These are phyloP conservation scores for Stenodera caucasica DNA, from an alignment of 2,888 invertebrate species.

Conservation along the genomic window DNA sequence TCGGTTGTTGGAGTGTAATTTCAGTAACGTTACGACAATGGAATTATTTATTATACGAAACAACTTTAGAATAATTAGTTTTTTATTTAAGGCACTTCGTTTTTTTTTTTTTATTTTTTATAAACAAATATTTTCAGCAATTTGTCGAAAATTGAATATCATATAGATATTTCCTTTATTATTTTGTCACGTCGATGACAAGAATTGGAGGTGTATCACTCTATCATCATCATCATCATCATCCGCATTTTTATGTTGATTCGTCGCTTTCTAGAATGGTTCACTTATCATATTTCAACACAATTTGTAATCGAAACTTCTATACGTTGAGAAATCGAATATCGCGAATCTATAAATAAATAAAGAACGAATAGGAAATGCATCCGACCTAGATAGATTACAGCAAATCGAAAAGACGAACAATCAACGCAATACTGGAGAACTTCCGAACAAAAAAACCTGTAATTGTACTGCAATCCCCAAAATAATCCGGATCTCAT, in stretches of 20 bases:
- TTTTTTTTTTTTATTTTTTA: no score
- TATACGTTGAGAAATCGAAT: not conserved
- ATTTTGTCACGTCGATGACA: not conserved
- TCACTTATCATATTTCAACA: not conserved
- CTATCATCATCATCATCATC: not conserved
- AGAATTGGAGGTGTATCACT: not conserved
- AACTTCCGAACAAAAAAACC: no score
- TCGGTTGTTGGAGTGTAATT: constrained; percentile 10
- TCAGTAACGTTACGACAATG: not conserved
- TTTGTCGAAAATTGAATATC: no score
- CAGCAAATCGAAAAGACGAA: no score
- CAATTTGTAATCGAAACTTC: constrained; percentile 2
- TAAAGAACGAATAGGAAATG: not conserved
- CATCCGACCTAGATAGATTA: not conserved
- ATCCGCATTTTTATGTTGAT: not conserved
- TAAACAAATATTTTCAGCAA: no score
- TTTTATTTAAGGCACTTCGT: no score
- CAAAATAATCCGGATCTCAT: no score
- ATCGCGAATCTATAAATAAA: not conserved
- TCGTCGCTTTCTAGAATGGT: not conserved
- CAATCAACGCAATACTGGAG: no score
- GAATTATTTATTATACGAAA: constrained; percentile 5
- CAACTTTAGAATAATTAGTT: not conserved
- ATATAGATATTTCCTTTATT: no score
- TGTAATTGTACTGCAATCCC: no score